Evolutionary conservation across 1,140 invertebrate genomes (phyloP), one percentile per base, ranked within the genome.

Genomic region (Listronotus oregonensis): DNA sequence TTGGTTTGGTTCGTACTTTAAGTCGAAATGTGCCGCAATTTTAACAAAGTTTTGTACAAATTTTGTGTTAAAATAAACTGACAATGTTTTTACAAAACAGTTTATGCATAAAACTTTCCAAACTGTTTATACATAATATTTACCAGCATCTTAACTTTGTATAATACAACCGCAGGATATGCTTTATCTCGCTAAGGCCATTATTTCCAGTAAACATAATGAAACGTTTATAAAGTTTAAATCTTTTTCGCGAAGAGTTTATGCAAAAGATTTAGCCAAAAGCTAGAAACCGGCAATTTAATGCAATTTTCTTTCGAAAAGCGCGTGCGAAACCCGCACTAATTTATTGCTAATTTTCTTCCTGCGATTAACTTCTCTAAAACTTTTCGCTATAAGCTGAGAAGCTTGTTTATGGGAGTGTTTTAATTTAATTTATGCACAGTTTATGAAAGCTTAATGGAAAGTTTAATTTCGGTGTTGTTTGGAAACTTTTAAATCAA

Each of bases 341-440:
- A 21, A 17, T 17, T 47, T 47, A 18, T 47, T 11, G 21, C 44
- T 17, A 18, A 21, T 47, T 47, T 47, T 47, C 15, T 37, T 12
- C 34, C 34, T 10, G 46, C 46, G 46, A 49, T 49, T 49, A 49
- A 49, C 15, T 49, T 49, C 1, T 21, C 11, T 6, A 21, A 18
- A 49, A 49, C 46, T 49, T 49, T 49, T 21, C 15, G 18, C 46
- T 12, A 21, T 49, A 21, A 49, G 18, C 15, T 49, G 15, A 21
- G 18, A 49, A 49, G 46, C 18, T 49, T 49, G 46, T 49, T 8
- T 49, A 49, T 27, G 6, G 18, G 11, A 49, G 15, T 49, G 46
- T 49, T 49, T 49, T 49, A 49, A 49, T 27, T 49, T 49, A 49
- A 49, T 49, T 49, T 21, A 49, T 49, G 46, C 46, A 7, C 15